A percentile compares a stretch with the other conserved stretches of the same genome.
Conservation (phyloP, 2,888 invertebrate species). For the Papilio protenor region DNA sequence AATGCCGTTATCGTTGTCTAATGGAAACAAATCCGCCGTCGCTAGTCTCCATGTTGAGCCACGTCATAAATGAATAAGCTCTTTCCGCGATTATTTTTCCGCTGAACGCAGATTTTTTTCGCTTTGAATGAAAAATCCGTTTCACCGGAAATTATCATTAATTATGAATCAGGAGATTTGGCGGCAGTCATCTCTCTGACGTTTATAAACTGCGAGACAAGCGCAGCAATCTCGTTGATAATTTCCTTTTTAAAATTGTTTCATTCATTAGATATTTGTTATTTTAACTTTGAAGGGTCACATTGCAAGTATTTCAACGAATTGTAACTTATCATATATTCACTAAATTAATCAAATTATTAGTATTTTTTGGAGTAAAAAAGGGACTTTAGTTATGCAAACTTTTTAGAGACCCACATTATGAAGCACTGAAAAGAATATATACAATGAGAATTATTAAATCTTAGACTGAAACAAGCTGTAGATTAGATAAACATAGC, state of each 20-base stretch:
- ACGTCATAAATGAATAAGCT: constrained; percentile 74
- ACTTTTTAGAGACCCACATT: background rate
- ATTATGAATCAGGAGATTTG: constrained; percentile 75
- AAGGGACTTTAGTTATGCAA: too few species aligned
- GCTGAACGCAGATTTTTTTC: constrained; percentile 68
- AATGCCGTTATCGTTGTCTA: background rate
- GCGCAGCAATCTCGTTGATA: constrained; percentile 40
- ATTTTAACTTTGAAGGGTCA: background rate
- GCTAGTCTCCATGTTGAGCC: constrained; percentile 51
- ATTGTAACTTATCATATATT: background rate
- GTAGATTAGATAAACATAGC: constrained; percentile 11
- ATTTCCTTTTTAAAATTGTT: constrained; percentile 33
- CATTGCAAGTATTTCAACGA: background rate
- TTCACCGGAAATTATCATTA: constrained; percentile 82
- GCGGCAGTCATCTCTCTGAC: constrained; percentile 64
- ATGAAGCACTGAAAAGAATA: background rate
- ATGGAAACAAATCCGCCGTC: constrained; percentile 50
- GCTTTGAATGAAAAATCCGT: constrained; percentile 71
- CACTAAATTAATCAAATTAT: too few species aligned
- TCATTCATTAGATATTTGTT: constrained; percentile 3
- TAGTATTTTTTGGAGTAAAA: constrained; percentile 30
- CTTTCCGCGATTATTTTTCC: constrained; percentile 75
- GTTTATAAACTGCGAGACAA: constrained; percentile 66
- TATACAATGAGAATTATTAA: background rate
- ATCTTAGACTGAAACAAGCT: background rate